Conservation (phyloP, 2,113 vertebrate genomes). For the Neolamprologus devosi region DNA sequence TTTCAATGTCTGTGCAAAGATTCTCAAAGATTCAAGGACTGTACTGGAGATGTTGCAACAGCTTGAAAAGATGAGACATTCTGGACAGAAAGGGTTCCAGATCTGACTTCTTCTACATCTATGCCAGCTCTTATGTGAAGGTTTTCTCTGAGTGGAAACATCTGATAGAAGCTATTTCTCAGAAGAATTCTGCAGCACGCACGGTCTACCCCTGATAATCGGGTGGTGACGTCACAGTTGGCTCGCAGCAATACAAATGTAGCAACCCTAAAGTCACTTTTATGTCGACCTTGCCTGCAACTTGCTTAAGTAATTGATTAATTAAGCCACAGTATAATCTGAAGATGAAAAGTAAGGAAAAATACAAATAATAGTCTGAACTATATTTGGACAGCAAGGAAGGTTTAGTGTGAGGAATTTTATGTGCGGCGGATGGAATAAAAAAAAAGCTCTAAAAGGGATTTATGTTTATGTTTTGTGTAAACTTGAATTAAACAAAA, state of each 20-base stretch:
- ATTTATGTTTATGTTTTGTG: not conserved
- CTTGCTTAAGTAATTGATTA: not conserved
- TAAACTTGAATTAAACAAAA: not conserved
- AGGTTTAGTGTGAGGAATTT: not conserved
- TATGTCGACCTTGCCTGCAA: not conserved
- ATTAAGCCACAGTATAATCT: not conserved
- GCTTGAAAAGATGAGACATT: not conserved
- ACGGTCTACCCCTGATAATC: not conserved
- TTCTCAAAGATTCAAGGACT: not conserved
- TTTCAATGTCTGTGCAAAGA: not conserved
- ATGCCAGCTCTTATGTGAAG: not conserved
- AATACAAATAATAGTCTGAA: not conserved
- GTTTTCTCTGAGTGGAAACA: not conserved
- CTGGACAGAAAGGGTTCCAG: not conserved
- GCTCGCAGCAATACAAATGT: not conserved
- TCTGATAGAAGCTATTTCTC: not conserved
- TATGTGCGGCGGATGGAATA: accelerated
- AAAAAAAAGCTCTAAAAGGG: not conserved
- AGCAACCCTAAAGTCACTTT: not conserved
- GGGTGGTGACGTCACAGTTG: not conserved
- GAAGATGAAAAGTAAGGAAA: not conserved
- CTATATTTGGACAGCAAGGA: not conserved
- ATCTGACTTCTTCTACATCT: not conserved
- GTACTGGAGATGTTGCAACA: not conserved
- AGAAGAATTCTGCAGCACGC: not conserved